Base-by-base conservation (phyloP, 2,113 vertebrate species). In the Myotis yumanensis region DNA sequence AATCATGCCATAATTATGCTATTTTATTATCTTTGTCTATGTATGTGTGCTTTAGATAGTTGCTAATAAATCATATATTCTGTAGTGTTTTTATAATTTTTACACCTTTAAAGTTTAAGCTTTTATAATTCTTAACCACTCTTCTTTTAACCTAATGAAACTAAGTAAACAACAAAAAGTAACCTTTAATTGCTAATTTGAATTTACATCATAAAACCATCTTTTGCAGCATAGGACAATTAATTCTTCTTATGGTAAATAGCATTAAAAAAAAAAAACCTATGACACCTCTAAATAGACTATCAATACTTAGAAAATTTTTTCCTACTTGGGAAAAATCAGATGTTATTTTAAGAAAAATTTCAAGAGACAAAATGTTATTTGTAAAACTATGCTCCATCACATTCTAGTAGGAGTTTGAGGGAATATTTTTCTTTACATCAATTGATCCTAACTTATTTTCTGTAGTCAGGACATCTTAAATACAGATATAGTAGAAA, bases 401-500 rank as follows among this genome's bases (percentile, higher is more conserved):
- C 5, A 9, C 5, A 9, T 23, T 32, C 48, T 91, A 57, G 14
- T 69, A 77, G 14, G 25, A 73, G 32, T 4, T 20, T 54, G 25
- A 71, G 28, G 75, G 40, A 1, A 51, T 79, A 4, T 35, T 77
- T 82, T 80, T 46, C 51, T 94, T 80, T n/a, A 83, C 9, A 37
- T 72, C 16, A 69, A 72, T 62, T 46, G 48, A 73, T 86, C 84
- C 48, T 83, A 22, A 64, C 22, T 66, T 79, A n/a, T 72, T 69
- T 87, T 52, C 91, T 89, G 40, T 76, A 48, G 30, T 8, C 30
- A 93, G 35, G 57, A 10, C 30, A 57, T 89, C 46, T 91, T 83
- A 76, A 66, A 91, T 66, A 92, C 23, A 73, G 14, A 73, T 76
- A 86, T 35, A 73, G 23, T 25, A 91, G 59, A 86, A 93, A 84